Base-by-base conservation (phyloP, 1,140 invertebrate species). In the Drosophila ohnishii region DNA sequence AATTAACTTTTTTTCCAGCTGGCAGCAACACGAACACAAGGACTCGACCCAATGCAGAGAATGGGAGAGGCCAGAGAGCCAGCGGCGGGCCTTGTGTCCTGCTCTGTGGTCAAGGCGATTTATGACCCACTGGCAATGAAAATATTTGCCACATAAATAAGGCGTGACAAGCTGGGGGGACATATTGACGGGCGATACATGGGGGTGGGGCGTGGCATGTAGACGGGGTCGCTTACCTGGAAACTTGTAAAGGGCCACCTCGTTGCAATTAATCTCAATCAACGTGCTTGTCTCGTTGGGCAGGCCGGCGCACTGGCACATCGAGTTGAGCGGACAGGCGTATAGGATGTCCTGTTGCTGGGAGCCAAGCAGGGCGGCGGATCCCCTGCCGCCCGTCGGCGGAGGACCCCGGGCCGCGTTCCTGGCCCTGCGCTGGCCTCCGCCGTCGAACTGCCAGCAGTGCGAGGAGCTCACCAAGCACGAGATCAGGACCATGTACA, bases 241-340 rank as follows among this genome's bases (percentile, higher is more conserved):
- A 88, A 95, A 93, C 89, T 93, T 93, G 45, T 93, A 93, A 40
- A 95, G 93, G 40, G 93, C 92, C 57, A 95, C 94, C 66, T 94
- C 94, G 69, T 94, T 92, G 80, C 94, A 95, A 80, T 93, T 94
- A 72, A 95, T 94, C 74, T 95, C 94, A 92, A 93, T 93, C 78
- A 94, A 92, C 6, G 92, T 93, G 47, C 91, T 92, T 70, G 93
- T 93, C 30, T 92, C 92, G 56, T 94, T 93, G 65, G 93, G 93
- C 67, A 93, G 91, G 0, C 94, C 90, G 88, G 93, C 94, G 76
- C 94, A 95, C 64, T 94, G 92, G 88, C 94, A 94, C 93, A 94
- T 94, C 16, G 93, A 92, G 81, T 94, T 94, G 81, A 94, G 93
- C 28, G 92, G 92, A 80, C 94, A 94, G 32, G 93, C 93, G 51